Base-by-base conservation (phyloP, 2,888 invertebrate genomes). In the Tridacna crocea region DNA sequence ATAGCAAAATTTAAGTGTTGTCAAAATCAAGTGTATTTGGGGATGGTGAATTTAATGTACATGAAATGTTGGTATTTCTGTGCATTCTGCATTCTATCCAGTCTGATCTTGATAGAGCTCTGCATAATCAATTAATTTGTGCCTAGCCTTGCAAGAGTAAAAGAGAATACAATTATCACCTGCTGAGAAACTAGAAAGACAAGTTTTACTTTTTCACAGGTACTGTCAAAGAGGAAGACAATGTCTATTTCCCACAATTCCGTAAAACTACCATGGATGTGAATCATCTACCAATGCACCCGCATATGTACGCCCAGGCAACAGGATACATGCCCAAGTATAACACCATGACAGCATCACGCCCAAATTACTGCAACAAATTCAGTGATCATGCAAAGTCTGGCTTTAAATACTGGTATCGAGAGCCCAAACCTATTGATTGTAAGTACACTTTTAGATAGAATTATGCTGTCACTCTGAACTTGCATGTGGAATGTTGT, bases 391-490 rank as follows among this genome's bases (percentile, higher is more conserved):
- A 89, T 27, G 91, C 92, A 11, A 88, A 85, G 70, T 84, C 85
- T 47, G 91, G 91, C 13, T 92, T 91, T 78, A 83, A 89, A 76
- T 91, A 91, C 78, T 92, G 92, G 92, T 89, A 90, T 65, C 83
- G 89, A 36, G 90, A 91, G 63, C 89, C 88, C 11, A 90, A 92
- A 76, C 91, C 90, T 0, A 90, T 92, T 72, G 90, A 91, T 75
- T 90, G 92, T 92, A 90, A 91, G 92, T 91, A 76, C 51, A 13
- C 15, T 55, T 15, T 55, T 55, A 10, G 55, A 55, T 19, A 55
- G 51, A 15, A 15, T 51, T 51, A 51, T 13, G 51, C 3, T 55
- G 19, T 11, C 19, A 55, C 19, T 11, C 15, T 55, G n/a, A 55
- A 55, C 55, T 55, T 55, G 55, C 55, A 55, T 55, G 55, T 55